Base-by-base conservation (phyloP, 2,888 invertebrate genomes). In the Drosophila ustulata region DNA sequence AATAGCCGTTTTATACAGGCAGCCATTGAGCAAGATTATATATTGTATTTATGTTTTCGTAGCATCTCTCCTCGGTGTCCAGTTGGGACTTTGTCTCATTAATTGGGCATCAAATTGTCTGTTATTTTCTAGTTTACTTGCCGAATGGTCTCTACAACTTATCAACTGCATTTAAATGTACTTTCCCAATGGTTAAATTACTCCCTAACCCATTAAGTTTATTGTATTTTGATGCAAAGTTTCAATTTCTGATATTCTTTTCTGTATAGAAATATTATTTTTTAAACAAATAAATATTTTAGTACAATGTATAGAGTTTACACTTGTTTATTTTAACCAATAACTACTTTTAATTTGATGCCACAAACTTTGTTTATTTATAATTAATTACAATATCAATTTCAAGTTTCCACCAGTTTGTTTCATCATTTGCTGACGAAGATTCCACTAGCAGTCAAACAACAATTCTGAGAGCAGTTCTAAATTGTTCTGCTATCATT, bases 61-160 rank as follows among this genome's bases (percentile, higher is more conserved):
- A n/a, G 37, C n/a, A 37, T 11, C 37, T 37, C n/a, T 0, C 11
- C 37, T 37, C 37, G 37, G n/a, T n/a, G 37, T n/a, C 37, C 37
- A 37, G 37, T 41, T 41, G 39, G 7, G 39, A 41, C 7, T 41
- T 18, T 41, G 39, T 41, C 7, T 41, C 18, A 18, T 41, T 41
- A 41, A 41, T 41, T 18, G 39, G 13, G 13, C 39, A 18, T 41
- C 39, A 41, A 41, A 41, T 41, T 41, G 39, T 41, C 13, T 13
- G 39, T 6, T 39, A 39, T 39, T 39, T 39, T 39, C 39, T 39
- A 39, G 39, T 39, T 39, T 39, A 39, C 39, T 39, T 13, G 39
- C 39, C 7, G 13, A 13, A 18, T 39, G 13, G 13, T 13, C 39
- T 41, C 7, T 41, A 37, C 37, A 37, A 37, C 37, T 37, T 37